Evolutionary conservation across 2,113 vertebrate genomes (phyloP).

Genomic region (Riparia riparia): DNA sequence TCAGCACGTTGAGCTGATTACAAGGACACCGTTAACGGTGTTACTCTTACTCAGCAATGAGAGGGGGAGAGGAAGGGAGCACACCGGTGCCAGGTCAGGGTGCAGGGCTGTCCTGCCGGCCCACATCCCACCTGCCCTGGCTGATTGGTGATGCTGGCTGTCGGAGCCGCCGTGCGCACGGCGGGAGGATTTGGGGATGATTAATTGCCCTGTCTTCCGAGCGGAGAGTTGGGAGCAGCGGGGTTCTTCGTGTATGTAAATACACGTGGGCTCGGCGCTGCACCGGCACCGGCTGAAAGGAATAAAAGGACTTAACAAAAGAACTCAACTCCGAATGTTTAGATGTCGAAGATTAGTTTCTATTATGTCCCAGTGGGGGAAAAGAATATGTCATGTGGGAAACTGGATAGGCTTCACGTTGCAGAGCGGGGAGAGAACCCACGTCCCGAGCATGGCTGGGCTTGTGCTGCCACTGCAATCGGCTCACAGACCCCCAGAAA

Average conservation of each 20-base stretch:
- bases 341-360: constrained; percentile 75
- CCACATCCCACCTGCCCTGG: constrained; percentile 88
- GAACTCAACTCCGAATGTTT: constrained; percentile 76
- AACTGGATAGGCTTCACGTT: constrained; percentile 33
- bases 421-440: neutral
- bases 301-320: constrained; percentile 85
- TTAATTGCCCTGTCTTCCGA: constrained; percentile 94
- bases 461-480: neutral
- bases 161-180: constrained; percentile 82
- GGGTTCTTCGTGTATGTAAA: constrained; percentile 91
- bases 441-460: neutral
- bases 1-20: neutral
- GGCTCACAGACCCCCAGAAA: neutral
- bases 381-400: constrained; percentile 54
- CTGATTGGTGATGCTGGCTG: constrained; percentile 80
- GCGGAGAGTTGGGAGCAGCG: constrained; percentile 85
- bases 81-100: constrained; percentile 65
- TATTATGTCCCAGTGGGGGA: constrained; percentile 72
- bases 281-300: constrained; percentile 63
- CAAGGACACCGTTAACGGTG: constrained; percentile 45
- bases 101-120: constrained; percentile 78
- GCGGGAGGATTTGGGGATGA: constrained; percentile 90
- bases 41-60: constrained; percentile 52
- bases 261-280: constrained; percentile 83
- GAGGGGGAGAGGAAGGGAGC: constrained; percentile 44